Evolutionary conservation across 2,797 vertebrate species (phyloP).

Genomic region (Sebastes elongatus): DNA sequence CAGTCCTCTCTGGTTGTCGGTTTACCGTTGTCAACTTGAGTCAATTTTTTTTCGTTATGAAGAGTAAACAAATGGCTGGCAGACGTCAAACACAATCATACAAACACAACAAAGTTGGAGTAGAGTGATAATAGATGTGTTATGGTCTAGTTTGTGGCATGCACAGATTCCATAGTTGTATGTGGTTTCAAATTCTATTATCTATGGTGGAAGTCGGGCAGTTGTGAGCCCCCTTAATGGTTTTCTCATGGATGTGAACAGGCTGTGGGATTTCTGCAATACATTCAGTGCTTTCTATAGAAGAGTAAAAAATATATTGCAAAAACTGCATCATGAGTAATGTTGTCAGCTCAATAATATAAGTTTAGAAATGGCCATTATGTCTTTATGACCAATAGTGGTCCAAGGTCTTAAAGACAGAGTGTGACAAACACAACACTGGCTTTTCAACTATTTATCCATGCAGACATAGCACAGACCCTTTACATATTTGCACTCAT

Average conservation of each 20-base stretch:
- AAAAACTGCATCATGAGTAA: background rate
- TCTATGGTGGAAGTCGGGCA: background rate
- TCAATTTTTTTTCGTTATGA: conserved; percentile 19
- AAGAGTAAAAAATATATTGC: background rate
- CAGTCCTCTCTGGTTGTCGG: conserved; percentile 7
- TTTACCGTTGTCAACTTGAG: conserved; percentile 38
- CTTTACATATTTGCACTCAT: conserved; percentile 15
- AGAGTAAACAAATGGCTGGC: conserved; percentile 37
- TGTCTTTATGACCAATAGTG: background rate
- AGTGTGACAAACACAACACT: background rate
- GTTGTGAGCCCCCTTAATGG: background rate
- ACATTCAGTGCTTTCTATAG: background rate
- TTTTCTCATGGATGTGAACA: background rate
- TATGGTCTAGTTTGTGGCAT: conserved; percentile 7
- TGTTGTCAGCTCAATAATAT: background rate
- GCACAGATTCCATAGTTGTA: conserved; percentile 2
- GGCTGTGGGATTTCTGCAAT: background rate
- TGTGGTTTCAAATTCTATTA: conserved; percentile 19
- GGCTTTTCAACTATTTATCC: conserved; percentile 6
- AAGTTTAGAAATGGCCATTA: background rate
- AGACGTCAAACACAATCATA: conserved; percentile 42
- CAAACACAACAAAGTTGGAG: conserved; percentile 15
- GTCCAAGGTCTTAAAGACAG: background rate
- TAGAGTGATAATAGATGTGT: conserved; percentile 3
- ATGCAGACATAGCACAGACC: background rate